A percentile compares a stretch with the other conserved stretches of the same genome.
Evolutionary conservation across 2,888 invertebrate genomes (phyloP).

Genomic region (Drosophila stalkeri): DNA sequence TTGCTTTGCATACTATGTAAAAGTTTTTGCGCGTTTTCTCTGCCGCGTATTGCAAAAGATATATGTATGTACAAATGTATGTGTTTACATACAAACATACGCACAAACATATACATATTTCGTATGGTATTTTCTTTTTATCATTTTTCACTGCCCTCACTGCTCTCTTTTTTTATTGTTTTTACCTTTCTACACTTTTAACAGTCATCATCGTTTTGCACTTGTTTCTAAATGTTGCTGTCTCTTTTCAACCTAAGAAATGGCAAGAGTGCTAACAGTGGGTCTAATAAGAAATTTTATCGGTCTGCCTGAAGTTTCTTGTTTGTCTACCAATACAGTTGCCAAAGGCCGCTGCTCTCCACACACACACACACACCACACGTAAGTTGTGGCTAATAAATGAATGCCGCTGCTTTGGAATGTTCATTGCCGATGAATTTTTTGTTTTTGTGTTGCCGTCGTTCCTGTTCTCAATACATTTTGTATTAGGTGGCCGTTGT

Average conservation of each 20-base stretch:
- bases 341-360: not conserved
- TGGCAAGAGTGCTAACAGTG: constrained; percentile 36
- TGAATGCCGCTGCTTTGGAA: constrained; percentile 55
- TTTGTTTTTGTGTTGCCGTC: constrained; percentile 37
- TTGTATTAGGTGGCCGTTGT: constrained; percentile 64
- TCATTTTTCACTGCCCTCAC: constrained; percentile 46
- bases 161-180: constrained; percentile 54
- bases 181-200: constrained; percentile 62
- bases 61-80: not conserved
- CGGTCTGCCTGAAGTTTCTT: constrained; percentile 68
- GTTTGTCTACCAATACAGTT: constrained; percentile 57
- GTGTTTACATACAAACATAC: no score
- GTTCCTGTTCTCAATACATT: constrained; percentile 71
- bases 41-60: constrained; percentile 45
- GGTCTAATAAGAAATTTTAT: constrained; percentile 68
- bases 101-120: constrained; percentile 31
- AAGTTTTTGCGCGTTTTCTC: constrained; percentile 65
- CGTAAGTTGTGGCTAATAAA: constrained; percentile 29
- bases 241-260: constrained; percentile 55
- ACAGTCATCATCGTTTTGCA: constrained; percentile 57
- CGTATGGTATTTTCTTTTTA: constrained; percentile 61
- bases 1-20: constrained; percentile 26
- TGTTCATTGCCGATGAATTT: constrained; percentile 37
- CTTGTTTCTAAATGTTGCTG: constrained; percentile 53
- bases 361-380: constrained; percentile 15